A percentile compares a stretch with the other conserved stretches of the same genome.
These are phyloP conservation scores for Apodemia duryi DNA, from an alignment of 2,888 invertebrate genomes.

Conservation along the genomic window DNA sequence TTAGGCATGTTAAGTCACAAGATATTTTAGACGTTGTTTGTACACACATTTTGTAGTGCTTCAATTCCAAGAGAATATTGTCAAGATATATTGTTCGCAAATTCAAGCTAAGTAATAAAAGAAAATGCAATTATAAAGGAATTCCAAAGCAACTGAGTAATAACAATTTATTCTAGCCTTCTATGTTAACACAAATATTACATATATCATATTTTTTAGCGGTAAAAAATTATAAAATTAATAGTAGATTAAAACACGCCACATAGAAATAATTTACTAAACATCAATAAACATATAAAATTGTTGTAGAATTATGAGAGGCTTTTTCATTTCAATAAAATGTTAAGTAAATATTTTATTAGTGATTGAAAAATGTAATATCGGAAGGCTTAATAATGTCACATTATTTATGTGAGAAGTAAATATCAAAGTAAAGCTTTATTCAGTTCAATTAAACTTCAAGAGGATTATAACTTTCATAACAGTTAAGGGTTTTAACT, in stretches of 20 bases:
- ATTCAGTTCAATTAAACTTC: background rate
- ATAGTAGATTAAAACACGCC: too few relatives aligned
- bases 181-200: background rate
- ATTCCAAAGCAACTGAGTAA: background rate
- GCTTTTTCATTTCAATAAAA: background rate
- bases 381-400: background rate
- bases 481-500: slow-evolving; percentile 1
- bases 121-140: background rate
- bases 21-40: slow-evolving; percentile 7
- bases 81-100: background rate
- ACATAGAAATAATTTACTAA: background rate
- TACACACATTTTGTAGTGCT: background rate
- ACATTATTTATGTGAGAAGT: background rate
- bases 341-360: background rate
- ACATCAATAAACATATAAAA: background rate
- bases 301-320: background rate
- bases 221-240: too few relatives aligned
- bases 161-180: background rate
- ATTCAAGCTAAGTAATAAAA: background rate
- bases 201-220: too few relatives aligned
- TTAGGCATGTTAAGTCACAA: slow-evolving; percentile 7
- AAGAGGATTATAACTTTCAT: slow-evolving; percentile 2
- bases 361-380: background rate
- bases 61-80: background rate
- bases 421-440: background rate